phyloP scores from a whole-genome alignment of 2,113 vertebrate species.

The Calidris pugnax region DNA sequence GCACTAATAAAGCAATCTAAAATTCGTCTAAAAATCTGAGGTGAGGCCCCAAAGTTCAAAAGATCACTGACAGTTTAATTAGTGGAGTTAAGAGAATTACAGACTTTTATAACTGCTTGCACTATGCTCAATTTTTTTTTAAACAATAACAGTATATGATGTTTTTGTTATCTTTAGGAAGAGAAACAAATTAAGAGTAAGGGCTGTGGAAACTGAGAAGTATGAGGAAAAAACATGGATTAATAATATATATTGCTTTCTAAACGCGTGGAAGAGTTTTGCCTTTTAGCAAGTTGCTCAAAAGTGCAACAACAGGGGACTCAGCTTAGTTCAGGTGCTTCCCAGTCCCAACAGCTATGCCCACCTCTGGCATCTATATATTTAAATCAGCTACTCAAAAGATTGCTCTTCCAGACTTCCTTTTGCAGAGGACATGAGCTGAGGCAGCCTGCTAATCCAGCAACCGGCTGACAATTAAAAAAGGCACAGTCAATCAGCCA shows the following conservation, averaged over 20 bases:
- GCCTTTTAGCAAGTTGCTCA: neutral
- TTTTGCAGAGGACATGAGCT: neutral
- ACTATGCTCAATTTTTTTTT: neutral
- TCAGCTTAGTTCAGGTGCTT: neutral
- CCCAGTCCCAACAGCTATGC: neutral
- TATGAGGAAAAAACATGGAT: neutral
- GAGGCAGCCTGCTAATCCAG: constrained; percentile 23
- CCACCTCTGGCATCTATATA: neutral
- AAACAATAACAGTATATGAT: neutral
- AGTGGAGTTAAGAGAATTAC: neutral
- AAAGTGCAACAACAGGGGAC: neutral
- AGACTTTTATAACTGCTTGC: neutral
- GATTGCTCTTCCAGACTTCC: neutral
- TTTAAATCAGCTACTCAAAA: neutral
- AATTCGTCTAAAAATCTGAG: neutral
- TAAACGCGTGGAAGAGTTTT: neutral
- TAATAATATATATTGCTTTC: neutral
- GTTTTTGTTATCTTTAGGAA: neutral
- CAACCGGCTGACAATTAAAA: constrained; percentile 12
- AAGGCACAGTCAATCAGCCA: constrained; percentile 4
- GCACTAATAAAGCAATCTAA: neutral
- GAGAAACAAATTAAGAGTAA: neutral
- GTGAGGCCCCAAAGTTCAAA: neutral
- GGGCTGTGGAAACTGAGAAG: neutral
- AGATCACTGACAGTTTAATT: neutral